Conservation (phyloP, 2,113 vertebrate genomes). For the Muscicapa adusta region DNA sequence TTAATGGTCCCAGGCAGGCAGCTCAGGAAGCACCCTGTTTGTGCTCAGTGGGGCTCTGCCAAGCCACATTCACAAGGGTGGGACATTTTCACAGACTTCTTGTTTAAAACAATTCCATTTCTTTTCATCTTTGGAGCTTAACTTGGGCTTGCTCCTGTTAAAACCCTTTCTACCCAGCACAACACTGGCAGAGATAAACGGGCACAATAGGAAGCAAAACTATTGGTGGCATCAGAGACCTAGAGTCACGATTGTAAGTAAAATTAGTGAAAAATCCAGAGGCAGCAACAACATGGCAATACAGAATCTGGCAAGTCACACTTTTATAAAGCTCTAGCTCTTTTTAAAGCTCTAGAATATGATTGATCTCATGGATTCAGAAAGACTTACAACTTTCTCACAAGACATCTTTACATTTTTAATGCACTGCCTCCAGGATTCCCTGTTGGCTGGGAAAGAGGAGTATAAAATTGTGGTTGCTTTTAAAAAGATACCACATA, state of each 20-base stretch:
- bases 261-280: neutral
- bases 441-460: neutral
- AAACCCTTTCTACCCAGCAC: neutral
- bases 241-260: neutral
- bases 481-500: neutral
- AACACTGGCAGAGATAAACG: neutral
- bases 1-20: neutral
- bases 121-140: neutral
- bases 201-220: neutral
- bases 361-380: neutral
- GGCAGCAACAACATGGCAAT: neutral
- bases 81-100: neutral
- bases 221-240: neutral
- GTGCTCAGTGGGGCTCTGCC: neutral
- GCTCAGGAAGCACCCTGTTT: neutral
- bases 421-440: neutral
- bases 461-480: neutral
- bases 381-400: neutral
- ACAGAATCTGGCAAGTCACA: neutral
- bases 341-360: neutral
- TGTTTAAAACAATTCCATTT: neutral
- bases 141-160: neutral
- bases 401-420: neutral
- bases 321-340: too few relatives aligned
- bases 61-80: neutral